Evolutionary conservation across 2,113 vertebrate genomes (phyloP).

Genomic region (Equus quagga): DNA sequence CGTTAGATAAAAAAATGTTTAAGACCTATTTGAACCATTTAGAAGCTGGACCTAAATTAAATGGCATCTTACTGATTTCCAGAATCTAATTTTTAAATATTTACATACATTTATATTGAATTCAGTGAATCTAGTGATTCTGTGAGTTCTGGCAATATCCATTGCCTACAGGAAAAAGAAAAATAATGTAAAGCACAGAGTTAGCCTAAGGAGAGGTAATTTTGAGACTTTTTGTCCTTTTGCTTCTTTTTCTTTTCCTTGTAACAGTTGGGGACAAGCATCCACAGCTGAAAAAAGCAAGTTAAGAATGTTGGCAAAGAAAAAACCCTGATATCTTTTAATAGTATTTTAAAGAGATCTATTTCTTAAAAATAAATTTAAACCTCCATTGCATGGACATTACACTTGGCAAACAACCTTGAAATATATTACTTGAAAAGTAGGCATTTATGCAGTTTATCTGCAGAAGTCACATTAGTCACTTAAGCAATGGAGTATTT

Average conservation of each 20-base stretch:
- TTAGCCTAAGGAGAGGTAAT: background rate
- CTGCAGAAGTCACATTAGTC: background rate
- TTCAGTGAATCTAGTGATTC: background rate
- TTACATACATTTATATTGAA: background rate
- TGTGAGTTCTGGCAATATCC: background rate
- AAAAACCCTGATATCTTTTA: background rate
- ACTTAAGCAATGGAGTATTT: background rate
- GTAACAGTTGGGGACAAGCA: background rate
- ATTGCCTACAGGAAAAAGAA: background rate
- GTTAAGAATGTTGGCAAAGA: background rate
- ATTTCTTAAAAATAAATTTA: constrained; percentile 21
- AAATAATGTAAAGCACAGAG: background rate
- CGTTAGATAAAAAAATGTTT: background rate
- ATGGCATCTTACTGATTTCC: background rate
- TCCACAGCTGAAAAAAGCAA: background rate
- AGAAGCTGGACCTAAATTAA: background rate
- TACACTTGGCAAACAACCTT: constrained; percentile 1
- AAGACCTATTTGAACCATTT: background rate
- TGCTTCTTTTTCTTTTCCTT: background rate
- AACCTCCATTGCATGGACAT: background rate
- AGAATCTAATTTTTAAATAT: background rate
- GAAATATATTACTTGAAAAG: background rate
- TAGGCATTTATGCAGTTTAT: background rate
- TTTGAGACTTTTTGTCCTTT: background rate
- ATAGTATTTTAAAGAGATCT: background rate